Evolutionary conservation across 1,140 invertebrate genomes (phyloP), one percentile per base, ranked within the genome.

Genomic region (Lordiphosa clarofinis): DNA sequence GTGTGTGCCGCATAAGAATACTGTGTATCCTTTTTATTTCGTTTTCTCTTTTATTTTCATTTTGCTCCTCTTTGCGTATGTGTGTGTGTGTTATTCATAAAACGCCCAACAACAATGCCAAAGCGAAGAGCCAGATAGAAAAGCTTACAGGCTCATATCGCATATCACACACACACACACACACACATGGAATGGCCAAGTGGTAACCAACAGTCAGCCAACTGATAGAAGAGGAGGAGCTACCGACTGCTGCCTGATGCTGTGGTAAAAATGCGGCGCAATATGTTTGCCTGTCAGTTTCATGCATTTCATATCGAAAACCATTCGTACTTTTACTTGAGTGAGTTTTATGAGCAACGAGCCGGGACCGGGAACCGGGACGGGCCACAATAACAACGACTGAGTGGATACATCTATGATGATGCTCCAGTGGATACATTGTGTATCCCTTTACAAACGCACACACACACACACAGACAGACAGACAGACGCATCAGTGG

Each of bases 231-330:
- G 52, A 33, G 24, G 11, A 24, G 21, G 4, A 36, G 36, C 11
- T 46, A 38, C 2, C 40, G 36, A 24, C 6, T 37, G 28, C 40
- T 48, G 47, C 54, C 52, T 40, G 55, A 49, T 46, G 56, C 38
- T 52, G 35, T 52, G 50, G 40, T 67, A 48, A 73, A 55, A 72
- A 38, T 75, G 71, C 58, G 76, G 56, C 72, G 78, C 78, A 84
- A 82, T 82, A 82, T 82, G 78, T 82, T 82, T 69, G 76, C 68
- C 76, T 82, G 76, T 82, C 78, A 82, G 76, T 84, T 82, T 78
- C 76, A 82, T 82, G 78, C 76, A 82, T 82, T 84, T 82, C 78
- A 82, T 82, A 82, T 82, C 78, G 76, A 82, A 82, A 82, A 82
- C 73, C 76, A 84, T 82, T 84, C 76, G 78, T 84, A 84, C 78